Evolutionary conservation across 2,113 vertebrate species (phyloP).

Genomic region (Bambusicola thoracicus): DNA sequence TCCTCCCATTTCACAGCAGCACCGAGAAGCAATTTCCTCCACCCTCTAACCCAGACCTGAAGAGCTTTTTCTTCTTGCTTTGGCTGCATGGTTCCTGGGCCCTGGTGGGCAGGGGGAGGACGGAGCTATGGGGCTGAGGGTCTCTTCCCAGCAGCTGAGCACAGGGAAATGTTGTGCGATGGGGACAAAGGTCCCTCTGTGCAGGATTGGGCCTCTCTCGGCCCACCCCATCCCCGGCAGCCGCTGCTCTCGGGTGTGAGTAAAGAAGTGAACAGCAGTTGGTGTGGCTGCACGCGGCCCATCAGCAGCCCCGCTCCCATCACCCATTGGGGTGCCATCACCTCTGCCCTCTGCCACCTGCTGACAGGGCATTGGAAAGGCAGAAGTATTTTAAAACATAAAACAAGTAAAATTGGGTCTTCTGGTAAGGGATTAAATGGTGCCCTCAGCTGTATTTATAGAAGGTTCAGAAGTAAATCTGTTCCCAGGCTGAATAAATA

Average conservation of each 20-base stretch:
- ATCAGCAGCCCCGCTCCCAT: neutral
- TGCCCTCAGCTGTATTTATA: constrained; percentile 57
- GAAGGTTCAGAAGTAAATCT: constrained; percentile 67
- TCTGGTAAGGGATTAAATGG: constrained; percentile 42
- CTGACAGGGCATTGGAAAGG: neutral
- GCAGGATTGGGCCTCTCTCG: neutral
- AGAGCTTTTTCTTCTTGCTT: neutral
- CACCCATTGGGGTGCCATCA: neutral
- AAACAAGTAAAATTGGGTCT: constrained; percentile 52
- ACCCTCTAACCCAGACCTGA: neutral
- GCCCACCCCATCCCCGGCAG: neutral
- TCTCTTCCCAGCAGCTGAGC: neutral
- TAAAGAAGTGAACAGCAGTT: neutral
- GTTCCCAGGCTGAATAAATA: constrained; percentile 64
- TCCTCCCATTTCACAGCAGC: neutral
- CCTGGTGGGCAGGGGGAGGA: neutral
- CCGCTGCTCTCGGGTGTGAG: neutral
- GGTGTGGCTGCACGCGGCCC: neutral
- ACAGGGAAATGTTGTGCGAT: neutral
- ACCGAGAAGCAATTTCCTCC: neutral
- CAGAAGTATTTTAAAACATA: neutral
- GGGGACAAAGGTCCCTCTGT: neutral
- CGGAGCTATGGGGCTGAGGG: neutral
- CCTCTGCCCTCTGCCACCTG: neutral
- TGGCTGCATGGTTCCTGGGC: neutral